Base-by-base conservation (phyloP, 2,113 vertebrate species). In the Neotoma lepida region DNA sequence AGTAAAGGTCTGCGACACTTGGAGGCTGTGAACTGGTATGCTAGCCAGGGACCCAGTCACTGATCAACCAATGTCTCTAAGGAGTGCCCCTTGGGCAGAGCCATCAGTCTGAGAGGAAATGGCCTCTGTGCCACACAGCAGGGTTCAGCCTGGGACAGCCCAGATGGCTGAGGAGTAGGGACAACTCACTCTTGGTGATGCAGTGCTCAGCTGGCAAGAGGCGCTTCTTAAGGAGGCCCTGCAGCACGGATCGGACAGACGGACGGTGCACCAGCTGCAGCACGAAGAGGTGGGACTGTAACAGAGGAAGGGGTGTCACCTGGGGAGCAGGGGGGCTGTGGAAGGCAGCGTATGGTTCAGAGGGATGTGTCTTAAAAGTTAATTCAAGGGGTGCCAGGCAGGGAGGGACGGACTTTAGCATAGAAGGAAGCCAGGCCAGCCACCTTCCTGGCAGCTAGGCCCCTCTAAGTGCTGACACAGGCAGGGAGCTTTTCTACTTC, bases 231-330 rank as follows among this genome's bases (percentile, higher is more conserved):
- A 99, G 99, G 89, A 99, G 97, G 18, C 99, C 99, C 98, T 99
- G 99, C 44, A 99, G 98, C 96, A 99, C 99, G 0, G 99, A 99
- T 88, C 99, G 98, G 26, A 99, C 99, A 0, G 99, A 99, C 0
- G 99, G 99, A 76, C 99, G 98, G 96, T 99, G 99, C 73, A 99
- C 99, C 97, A 99, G 97, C 98, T 99, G 99, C 95, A 99, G 97
- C 96, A 99, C 99, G n/a, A 99, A 99, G 95, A 99, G 98, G 97
- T 99, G 99, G 88, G 99, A 99, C 99, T 99, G 97, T 18, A 44
- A 2, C 0, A 97, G 9, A 24, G 0, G 0, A 14, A 39, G 70
- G 17, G 86, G 17, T 51, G 2, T 33, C 17, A 71, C 63, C 30
- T n/a, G 7, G 54, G 1, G 17, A 28, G 17, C 4, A 4, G 8